Conservation (phyloP, 2,888 invertebrate species). For the Autographa pulchrina region DNA sequence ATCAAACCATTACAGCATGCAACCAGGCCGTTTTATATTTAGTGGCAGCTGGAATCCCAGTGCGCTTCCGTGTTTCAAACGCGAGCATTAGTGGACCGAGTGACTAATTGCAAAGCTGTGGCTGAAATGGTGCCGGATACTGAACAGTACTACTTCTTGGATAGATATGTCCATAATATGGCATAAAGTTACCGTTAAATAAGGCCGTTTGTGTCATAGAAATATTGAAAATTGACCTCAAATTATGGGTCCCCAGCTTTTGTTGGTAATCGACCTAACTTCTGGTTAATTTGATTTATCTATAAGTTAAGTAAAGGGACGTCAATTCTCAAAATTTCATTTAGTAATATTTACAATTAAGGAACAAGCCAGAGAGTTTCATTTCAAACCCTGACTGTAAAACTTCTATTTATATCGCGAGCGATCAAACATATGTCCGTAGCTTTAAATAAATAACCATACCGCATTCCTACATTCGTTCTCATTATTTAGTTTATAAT, state of each 20-base stretch:
- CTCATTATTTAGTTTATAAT: neutral
- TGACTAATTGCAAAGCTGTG: constrained; percentile 68
- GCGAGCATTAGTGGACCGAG: constrained; percentile 57
- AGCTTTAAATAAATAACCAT: constrained; percentile 4
- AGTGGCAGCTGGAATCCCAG: constrained; percentile 54
- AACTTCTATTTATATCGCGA: neutral
- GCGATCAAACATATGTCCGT: constrained; percentile 3
- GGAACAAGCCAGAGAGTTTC: neutral
- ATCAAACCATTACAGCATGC: constrained; percentile 48
- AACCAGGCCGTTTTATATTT: constrained; percentile 61
- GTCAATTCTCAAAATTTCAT: neutral
- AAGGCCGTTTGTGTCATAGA: constrained; percentile 15
- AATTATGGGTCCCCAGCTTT: neutral
- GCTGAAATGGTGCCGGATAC: constrained; percentile 68
- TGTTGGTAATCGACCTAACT: neutral
- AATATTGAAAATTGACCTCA: neutral
- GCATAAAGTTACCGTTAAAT: constrained; percentile 32
- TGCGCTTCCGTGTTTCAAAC: constrained; percentile 58
- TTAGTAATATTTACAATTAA: neutral
- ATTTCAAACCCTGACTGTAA: neutral
- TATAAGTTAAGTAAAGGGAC: neutral
- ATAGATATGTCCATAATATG: constrained; percentile 41
- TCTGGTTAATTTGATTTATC: neutral
- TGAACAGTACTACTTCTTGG: constrained; percentile 58
- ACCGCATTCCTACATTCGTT: constrained; percentile 1